phyloP scores from a whole-genome alignment of 2,113 vertebrate species.

The Polypterus senegalus region DNA sequence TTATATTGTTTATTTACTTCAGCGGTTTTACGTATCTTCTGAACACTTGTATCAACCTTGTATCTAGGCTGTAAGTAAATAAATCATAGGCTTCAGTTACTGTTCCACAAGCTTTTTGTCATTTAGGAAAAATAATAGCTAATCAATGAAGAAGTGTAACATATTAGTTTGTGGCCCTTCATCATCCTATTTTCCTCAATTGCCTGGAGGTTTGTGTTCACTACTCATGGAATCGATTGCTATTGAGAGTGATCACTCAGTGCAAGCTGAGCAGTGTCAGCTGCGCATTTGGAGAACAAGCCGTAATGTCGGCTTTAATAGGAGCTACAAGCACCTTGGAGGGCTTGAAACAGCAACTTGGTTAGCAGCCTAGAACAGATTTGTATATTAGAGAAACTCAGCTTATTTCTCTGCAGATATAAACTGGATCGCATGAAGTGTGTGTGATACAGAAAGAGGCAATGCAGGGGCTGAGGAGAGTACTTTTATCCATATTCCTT shows the following conservation, averaged over 20 bases:
- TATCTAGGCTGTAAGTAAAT: constrained; percentile 54
- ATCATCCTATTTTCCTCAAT: constrained; percentile 70
- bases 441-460: no score
- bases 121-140: constrained; percentile 69
- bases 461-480: no score
- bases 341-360: background rate
- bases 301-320: constrained; percentile 1
- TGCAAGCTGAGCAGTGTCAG: constrained; percentile 61
- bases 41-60: constrained; percentile 1
- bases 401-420: no score
- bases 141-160: constrained; percentile 76
- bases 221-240: constrained; percentile 72
- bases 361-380: background rate
- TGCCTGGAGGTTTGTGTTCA: constrained; percentile 62
- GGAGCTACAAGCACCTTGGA: constrained; percentile 1
- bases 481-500: no score
- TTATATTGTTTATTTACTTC: no score
- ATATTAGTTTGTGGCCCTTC: constrained; percentile 69
- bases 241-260: constrained; percentile 75
- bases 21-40: no score
- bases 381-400: background rate
- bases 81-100: constrained; percentile 70
- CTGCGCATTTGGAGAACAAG: constrained; percentile 32
- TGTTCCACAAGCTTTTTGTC: constrained; percentile 68
- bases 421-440: no score